These are phyloP conservation scores for Spilogale gracilis DNA, from an alignment of 2,113 vertebrate genomes.

Conservation along the genomic window DNA sequence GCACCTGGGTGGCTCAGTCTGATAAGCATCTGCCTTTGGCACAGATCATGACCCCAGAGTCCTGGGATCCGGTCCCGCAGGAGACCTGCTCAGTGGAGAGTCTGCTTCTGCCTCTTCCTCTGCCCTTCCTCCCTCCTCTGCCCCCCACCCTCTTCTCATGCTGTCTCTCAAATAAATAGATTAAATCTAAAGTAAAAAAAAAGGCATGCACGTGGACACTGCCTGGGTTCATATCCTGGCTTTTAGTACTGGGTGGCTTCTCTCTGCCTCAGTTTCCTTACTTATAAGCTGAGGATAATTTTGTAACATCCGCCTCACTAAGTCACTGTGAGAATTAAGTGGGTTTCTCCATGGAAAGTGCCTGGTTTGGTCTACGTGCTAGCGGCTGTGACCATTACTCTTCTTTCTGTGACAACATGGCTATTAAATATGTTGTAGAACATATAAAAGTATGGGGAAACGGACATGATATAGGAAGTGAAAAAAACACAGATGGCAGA, in stretches of 20 bases:
- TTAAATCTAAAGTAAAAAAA: too few species aligned
- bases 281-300: background rate
- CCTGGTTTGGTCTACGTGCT: background rate
- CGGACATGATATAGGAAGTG: background rate
- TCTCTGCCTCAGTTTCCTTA: background rate
- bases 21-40: background rate
- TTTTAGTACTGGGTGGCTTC: background rate
- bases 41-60: background rate
- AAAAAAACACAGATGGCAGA: background rate
- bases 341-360: background rate
- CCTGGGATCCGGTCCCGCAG: too few species aligned
- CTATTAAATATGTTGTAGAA: background rate
- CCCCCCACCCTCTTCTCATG: too few species aligned
- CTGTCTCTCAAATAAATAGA: too few species aligned
- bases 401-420: background rate
- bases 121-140: too few species aligned
- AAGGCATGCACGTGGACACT: accelerated
- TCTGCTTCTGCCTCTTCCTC: too few species aligned
- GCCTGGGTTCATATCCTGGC: background rate
- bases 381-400: background rate
- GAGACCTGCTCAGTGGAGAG: too few species aligned
- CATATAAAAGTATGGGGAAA: background rate
- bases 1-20: background rate
- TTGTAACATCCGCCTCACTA: background rate
- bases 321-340: background rate